A percentile compares a stretch with the other conserved stretches of the same genome.
These are phyloP conservation scores for Xerus inauris DNA, from an alignment of 2,113 vertebrate species.

Conservation along the genomic window DNA sequence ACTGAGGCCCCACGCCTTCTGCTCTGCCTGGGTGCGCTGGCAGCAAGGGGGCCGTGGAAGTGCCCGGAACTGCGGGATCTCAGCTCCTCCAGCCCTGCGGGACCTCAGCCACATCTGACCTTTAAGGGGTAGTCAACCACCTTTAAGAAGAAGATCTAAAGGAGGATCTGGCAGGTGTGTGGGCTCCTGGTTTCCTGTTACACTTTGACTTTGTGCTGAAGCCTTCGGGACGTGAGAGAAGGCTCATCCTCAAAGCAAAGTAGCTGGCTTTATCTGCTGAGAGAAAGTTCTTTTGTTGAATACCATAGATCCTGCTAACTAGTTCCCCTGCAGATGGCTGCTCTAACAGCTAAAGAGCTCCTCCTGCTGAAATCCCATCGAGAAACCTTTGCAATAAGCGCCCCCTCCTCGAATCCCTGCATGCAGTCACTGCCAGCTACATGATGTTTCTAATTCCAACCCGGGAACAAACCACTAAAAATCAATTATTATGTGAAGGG, in stretches of 20 bases:
- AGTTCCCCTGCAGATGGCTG: neutral
- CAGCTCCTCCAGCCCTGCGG: neutral
- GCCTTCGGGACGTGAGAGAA: neutral
- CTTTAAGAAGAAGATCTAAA: neutral
- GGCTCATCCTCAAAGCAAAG: neutral
- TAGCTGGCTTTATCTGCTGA: neutral
- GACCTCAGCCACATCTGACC: neutral
- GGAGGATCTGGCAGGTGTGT: neutral
- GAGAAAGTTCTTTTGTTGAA: neutral
- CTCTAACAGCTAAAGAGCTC: conserved; percentile 70
- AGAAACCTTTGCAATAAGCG: neutral
- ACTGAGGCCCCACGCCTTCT: neutral
- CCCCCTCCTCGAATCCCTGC: neutral
- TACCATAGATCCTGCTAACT: neutral
- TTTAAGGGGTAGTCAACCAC: neutral
- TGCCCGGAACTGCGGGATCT: neutral
- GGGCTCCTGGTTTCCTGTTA: neutral
- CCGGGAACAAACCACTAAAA: conserved; percentile 22
- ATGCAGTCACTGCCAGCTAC: neutral
- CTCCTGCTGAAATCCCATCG: conserved; percentile 70
- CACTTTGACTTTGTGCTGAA: neutral
- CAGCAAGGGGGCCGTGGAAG: neutral
- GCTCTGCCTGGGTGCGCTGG: neutral
- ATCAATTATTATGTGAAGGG: conserved; percentile 26
- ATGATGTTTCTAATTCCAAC: neutral